These are phyloP conservation scores for Euzophera pinguis DNA, from an alignment of 2,888 invertebrate species.

Conservation along the genomic window DNA sequence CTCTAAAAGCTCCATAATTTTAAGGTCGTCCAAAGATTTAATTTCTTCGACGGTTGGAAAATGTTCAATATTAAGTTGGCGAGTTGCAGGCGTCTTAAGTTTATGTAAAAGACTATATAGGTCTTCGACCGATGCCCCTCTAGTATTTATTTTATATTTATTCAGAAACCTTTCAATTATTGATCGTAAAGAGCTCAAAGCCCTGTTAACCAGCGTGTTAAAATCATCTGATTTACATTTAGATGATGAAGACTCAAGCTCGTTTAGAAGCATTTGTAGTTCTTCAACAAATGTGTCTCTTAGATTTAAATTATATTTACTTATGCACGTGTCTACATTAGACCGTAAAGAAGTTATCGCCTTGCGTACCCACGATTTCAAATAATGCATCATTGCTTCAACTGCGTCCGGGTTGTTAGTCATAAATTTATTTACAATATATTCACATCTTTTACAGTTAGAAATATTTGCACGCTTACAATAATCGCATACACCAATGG, in stretches of 20 bases:
- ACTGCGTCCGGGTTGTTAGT: background rate
- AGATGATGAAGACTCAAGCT: conserved; percentile 27
- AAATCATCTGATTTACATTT: conserved; percentile 20
- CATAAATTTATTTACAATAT: conserved; percentile 32
- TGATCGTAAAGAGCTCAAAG: conserved; percentile 31
- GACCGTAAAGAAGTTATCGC: conserved; percentile 32
- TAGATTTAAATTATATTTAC: conserved; percentile 26
- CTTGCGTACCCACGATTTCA: conserved; percentile 33
- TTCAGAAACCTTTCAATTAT: conserved; percentile 31
- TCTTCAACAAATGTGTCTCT: conserved; percentile 24
- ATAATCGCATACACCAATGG: conserved; percentile 36
- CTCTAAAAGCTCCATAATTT: background rate
- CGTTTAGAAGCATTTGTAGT: conserved; percentile 30
- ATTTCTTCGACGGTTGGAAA: conserved; percentile 23
- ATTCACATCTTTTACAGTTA: conserved; percentile 43
- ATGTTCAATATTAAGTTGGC: conserved; percentile 25
- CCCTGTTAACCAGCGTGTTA: conserved; percentile 25
- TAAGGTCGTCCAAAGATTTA: background rate
- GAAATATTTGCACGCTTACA: conserved; percentile 32
- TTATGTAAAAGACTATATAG: conserved; percentile 31
- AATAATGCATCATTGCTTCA: conserved; percentile 8
- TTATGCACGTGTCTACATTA: conserved; percentile 28
- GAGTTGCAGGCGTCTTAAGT: conserved; percentile 16
- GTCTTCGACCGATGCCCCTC: conserved; percentile 23
- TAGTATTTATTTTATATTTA: conserved; percentile 24